phyloP scores from a whole-genome alignment of 2,113 vertebrate species.

The Pao palembangensis region DNA sequence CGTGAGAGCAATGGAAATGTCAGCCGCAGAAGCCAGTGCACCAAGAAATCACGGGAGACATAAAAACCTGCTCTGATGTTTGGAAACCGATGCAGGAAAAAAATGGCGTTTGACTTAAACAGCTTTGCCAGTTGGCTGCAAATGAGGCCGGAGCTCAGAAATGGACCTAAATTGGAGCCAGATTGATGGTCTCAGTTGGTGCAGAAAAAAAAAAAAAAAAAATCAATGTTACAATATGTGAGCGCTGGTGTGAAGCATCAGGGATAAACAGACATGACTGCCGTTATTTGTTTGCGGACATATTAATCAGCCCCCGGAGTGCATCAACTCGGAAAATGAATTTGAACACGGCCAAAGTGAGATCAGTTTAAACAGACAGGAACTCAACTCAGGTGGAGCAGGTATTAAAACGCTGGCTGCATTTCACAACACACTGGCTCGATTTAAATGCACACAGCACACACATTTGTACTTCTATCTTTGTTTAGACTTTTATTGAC shows the following conservation, averaged over 20 bases:
- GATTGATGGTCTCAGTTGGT: slow-evolving; percentile 53
- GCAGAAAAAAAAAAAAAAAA: slow-evolving; percentile 48
- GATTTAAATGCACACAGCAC: slow-evolving; percentile 1
- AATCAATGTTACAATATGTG: slow-evolving; percentile 54
- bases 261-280: slow-evolving; percentile 54
- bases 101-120: slow-evolving; percentile 19
- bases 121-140: slow-evolving; percentile 36
- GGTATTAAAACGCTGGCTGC: slow-evolving; percentile 9
- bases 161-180: slow-evolving; percentile 48
- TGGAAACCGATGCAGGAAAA: slow-evolving; percentile 7
- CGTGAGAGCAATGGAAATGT: slow-evolving; percentile 47
- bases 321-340: slow-evolving; percentile 49
- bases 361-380: slow-evolving; percentile 49
- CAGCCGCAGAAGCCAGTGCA: slow-evolving; percentile 33
- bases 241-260: slow-evolving; percentile 31
- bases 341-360: slow-evolving; percentile 21
- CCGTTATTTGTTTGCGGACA: slow-evolving; percentile 51
- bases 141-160: slow-evolving; percentile 46
- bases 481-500: neutral
- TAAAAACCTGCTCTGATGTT: slow-evolving; percentile 29
- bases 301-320: slow-evolving; percentile 41
- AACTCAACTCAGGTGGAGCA: slow-evolving; percentile 31
- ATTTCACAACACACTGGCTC: slow-evolving; percentile 3
- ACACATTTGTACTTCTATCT: too few species aligned
- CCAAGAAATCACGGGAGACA: slow-evolving; percentile 34